Base-by-base conservation (phyloP, 2,888 invertebrate genomes). In the Rhopalosiphum nymphaeae region DNA sequence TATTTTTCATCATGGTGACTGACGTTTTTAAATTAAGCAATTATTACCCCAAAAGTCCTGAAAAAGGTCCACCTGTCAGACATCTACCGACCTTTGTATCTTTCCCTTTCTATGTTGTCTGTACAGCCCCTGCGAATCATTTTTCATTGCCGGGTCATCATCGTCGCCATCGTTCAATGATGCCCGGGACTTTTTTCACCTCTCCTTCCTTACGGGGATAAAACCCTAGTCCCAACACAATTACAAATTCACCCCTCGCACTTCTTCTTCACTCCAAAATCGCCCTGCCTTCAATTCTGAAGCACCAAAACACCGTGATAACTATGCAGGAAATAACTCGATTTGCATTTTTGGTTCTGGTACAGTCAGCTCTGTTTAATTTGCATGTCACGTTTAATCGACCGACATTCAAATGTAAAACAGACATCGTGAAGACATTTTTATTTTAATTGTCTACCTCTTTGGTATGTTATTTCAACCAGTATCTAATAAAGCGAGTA, bases 1-100 rank as follows among this genome's bases (percentile, higher is more conserved):
- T 94, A 94, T 94, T 91, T 87, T 94, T 94, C 90, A 94, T 94
- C 61, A 42, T n/a, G 94, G 49, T 94, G 91, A 94, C 94, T 94
- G 94, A 94, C 94, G 25, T 91, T 94, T 94, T 94, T 94, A 94
- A 94, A 94, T 94, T 94, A 94, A 91, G 94, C 91, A 94, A 94
- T 94, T 94, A 94, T 94, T 91, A 91, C 94, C 94, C 90, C 67
- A 91, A 94, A 93, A 94, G 90, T 91, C 86, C 94, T 57, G 90
- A 94, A 94, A 94, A 94, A 94, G 94, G 94, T 94, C 91, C 86
- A 94, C 91, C 94, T 94, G 94, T 87, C 94, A 94, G 86, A 86
- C 78, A 29, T 44, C 57, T 26, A 36, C 90, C 61, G n/a, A 21
- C 90, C 90, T 46, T 61, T 61, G 56, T 36, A 42, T 93, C 57